Conservation (phyloP, 1,140 invertebrate species). For the Chelonus insularis region DNA sequence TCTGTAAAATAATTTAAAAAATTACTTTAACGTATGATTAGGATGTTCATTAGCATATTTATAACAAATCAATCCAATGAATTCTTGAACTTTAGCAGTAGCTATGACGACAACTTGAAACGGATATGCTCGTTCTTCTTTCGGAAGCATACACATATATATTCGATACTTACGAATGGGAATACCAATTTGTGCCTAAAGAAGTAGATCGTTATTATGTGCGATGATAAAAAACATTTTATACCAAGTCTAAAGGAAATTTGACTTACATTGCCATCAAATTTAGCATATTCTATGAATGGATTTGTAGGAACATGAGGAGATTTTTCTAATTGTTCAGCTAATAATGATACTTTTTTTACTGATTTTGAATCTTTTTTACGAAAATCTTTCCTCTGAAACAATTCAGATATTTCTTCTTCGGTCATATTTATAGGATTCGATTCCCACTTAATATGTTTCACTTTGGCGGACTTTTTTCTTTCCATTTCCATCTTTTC, state of each 20-base stretch:
- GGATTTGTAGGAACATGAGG: slow-evolving; percentile 78
- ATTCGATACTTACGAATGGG: slow-evolving; percentile 80
- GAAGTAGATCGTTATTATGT: background rate
- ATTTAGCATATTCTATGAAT: slow-evolving; percentile 87
- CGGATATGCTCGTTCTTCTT: slow-evolving; percentile 80
- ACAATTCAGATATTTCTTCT: slow-evolving; percentile 71
- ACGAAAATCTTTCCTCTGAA: slow-evolving; percentile 61
- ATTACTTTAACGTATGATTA: slow-evolving; percentile 56
- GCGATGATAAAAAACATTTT: too few relatives aligned
- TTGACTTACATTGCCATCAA: slow-evolving; percentile 77
- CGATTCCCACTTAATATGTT: slow-evolving; percentile 77
- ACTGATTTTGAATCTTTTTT: slow-evolving; percentile 57
- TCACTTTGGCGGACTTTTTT: slow-evolving; percentile 77
- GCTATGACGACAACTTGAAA: slow-evolving; percentile 78
- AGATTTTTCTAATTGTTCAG: slow-evolving; percentile 74
- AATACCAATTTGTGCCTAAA: slow-evolving; percentile 71
- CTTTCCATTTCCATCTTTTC: slow-evolving; percentile 88
- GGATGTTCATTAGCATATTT: slow-evolving; percentile 65
- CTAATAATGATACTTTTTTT: slow-evolving; percentile 65
- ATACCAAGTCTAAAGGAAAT: too few relatives aligned
- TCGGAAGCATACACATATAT: slow-evolving; percentile 83
- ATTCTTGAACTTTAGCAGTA: slow-evolving; percentile 84
- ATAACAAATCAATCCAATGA: slow-evolving; percentile 93
- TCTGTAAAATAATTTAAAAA: slow-evolving; percentile 7
- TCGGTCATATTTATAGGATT: slow-evolving; percentile 57